Evolutionary conservation across 2,888 invertebrate species (phyloP).

Genomic region (Caenorhabditis zanzibari): DNA sequence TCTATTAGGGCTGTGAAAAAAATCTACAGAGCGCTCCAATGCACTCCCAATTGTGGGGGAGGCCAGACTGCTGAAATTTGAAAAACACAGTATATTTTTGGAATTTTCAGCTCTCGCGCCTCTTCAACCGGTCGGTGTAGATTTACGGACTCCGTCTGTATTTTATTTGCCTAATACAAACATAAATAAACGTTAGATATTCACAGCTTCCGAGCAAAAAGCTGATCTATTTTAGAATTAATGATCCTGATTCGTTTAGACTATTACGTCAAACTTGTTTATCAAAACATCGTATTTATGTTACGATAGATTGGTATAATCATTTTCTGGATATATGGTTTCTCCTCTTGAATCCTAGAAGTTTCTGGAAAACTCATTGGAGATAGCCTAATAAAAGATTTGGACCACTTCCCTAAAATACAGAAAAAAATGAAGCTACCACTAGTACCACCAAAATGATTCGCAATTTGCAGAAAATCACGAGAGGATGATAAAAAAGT

Average conservation of each 20-base stretch:
- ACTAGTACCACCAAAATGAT: not conserved
- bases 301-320: not conserved
- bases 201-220: too few species aligned
- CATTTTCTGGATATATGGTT: not conserved
- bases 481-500: conserved; percentile 36
- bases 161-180: too few species aligned
- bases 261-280: conserved; percentile 1
- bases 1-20: too few species aligned
- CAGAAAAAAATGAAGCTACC: too few species aligned
- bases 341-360: not conserved
- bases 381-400: not conserved
- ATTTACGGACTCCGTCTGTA: too few species aligned
- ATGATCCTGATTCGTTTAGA: not conserved
- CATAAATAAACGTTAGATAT: not conserved
- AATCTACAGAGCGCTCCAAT: too few species aligned
- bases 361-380: not conserved
- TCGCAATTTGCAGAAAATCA: conserved; percentile 39
- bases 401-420: not conserved
- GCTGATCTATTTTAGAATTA: not conserved
- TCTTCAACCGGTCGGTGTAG: too few species aligned
- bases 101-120: too few species aligned
- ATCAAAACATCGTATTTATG: not conserved
- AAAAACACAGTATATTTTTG: too few species aligned
- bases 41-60: too few species aligned
- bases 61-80: too few species aligned